Evolutionary conservation across 1,140 invertebrate genomes (phyloP), one percentile per base, ranked within the genome.

Genomic region (Sitodiplosis mosellana): DNA sequence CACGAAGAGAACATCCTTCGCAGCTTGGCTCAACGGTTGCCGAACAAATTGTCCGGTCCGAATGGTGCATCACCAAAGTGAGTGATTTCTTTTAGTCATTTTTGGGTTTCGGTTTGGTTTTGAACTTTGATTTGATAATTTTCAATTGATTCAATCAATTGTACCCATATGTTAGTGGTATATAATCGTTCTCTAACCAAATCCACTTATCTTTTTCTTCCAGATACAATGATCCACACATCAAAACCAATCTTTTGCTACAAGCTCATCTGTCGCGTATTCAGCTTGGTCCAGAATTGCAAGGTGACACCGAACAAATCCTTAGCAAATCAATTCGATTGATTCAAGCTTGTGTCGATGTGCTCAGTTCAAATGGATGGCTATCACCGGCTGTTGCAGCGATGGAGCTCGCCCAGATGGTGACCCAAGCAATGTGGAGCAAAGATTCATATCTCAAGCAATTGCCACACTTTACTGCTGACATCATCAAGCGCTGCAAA

Each of bases 351-450:
- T 99, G 94, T 66, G 95, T 99, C 14, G 95, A 99, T 71, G 96
- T 99, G 19, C 69, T 99, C 1, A 92, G 88, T 59, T 95, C 89
- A 17, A 97, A 96, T 59, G 94, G 95, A 22, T 99, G 95, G 95
- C 68, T 99, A 14, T 84, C 87, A 1, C 95, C 95, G 0, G 96
- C 94, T 8, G 85, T 99, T 19, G 90, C 94, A 43, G 93, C 95
- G 55, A 99, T 99, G 96, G 95, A 99, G 69, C 68, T 99, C 49
- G 92, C 95, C 0, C 95, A 99, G 67, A 99, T 99, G 94, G 86
- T 95, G 0, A 98, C 95, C 0, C 96, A 99, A 69, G 94, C 93
- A 2, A 96, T 99, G 92, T 99, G 95, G 92, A 89, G 83, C 48
- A 98, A 96, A 65, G 95, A 99, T 64, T 94, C 90, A 0, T 95